Evolutionary conservation across 2,113 vertebrate species (phyloP).

Genomic region (Proteles cristata): DNA sequence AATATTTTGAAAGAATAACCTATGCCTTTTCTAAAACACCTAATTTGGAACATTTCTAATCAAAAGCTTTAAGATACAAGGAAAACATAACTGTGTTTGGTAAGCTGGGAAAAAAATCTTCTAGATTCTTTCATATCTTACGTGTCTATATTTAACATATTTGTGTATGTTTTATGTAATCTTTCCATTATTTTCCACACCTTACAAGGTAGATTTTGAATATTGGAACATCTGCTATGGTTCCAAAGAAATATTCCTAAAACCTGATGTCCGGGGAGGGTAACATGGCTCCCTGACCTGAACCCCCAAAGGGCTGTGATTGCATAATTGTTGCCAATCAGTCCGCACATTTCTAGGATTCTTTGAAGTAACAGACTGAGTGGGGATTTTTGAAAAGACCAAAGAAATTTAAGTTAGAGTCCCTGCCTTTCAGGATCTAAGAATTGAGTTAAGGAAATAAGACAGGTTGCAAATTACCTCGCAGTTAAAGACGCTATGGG

Average conservation of each 20-base stretch:
- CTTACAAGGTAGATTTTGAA: conserved; percentile 39
- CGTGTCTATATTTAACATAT: neutral
- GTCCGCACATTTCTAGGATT: neutral
- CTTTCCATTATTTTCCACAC: neutral
- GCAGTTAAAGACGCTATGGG: neutral
- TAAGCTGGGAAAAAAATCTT: neutral
- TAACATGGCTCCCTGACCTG: neutral
- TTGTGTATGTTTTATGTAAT: neutral
- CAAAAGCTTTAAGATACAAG: neutral
- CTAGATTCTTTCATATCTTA: neutral
- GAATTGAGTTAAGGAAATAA: neutral
- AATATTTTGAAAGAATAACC: neutral
- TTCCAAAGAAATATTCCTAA: neutral
- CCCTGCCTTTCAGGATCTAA: neutral
- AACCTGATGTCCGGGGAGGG: neutral
- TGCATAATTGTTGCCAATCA: neutral
- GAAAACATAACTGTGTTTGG: neutral
- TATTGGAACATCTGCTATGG: neutral
- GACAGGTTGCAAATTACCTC: neutral
- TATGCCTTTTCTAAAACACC: neutral
- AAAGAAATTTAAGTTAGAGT: neutral
- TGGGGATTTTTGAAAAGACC: neutral
- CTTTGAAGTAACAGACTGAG: neutral
- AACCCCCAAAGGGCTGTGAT: neutral
- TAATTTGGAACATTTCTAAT: neutral